A percentile compares a stretch with the other conserved stretches of the same genome.
Conservation (phyloP, 64 coral and sea anemone genomes). For the Trachythela sp. region DNA sequence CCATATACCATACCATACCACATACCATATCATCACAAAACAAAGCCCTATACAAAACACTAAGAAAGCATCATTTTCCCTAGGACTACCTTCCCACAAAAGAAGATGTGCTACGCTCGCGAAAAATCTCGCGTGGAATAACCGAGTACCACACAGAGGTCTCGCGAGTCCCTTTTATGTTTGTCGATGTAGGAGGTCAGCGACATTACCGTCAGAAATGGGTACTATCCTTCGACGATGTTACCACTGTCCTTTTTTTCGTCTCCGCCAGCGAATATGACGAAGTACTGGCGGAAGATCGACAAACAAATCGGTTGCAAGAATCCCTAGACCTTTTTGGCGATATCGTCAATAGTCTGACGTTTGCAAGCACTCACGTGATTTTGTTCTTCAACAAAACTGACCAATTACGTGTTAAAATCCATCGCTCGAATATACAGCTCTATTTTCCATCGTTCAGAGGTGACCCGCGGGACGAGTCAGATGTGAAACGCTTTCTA, state of each 20-base stretch:
- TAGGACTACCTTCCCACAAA: background rate
- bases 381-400: slow-evolving; percentile 24
- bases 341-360: background rate
- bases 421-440: background rate
- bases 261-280: slow-evolving; percentile 19
- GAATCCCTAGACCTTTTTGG: background rate
- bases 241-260: background rate
- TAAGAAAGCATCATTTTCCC: background rate
- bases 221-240: background rate
- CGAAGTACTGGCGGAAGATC: slow-evolving; percentile 2
- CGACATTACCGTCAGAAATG: slow-evolving; percentile 22
- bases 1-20: background rate
- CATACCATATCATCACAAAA: too few relatives aligned
- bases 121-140: slow-evolving; percentile 10
- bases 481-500: background rate
- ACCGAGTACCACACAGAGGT: slow-evolving; percentile 25
- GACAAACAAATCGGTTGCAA: background rate
- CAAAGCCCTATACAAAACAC: too few relatives aligned
- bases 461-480: background rate
- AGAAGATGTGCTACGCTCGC: background rate
- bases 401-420: background rate
- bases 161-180: background rate
- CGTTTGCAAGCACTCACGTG: background rate
- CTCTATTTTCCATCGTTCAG: background rate
- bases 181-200: slow-evolving; percentile 13